phyloP scores from a whole-genome alignment of 2,888 invertebrate genomes.

The Harpalus rufipes region DNA sequence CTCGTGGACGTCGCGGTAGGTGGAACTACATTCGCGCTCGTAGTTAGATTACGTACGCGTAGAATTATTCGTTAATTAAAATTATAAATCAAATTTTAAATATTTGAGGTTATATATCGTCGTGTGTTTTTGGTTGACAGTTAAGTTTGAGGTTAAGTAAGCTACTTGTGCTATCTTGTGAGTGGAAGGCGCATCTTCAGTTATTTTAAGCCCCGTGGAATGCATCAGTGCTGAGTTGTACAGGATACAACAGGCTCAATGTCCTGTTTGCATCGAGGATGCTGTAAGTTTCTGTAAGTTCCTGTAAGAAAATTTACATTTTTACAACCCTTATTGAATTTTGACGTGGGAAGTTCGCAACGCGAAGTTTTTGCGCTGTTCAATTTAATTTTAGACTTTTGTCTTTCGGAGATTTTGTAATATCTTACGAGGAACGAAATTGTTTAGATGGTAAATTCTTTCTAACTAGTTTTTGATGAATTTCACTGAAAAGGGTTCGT shows the following conservation, averaged over 20 bases:
- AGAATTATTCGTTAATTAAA: neutral
- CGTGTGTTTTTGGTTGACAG: conserved; percentile 9
- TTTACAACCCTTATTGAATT: conserved; percentile 61
- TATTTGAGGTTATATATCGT: neutral
- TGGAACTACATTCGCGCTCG: neutral
- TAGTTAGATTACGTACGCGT: conserved; percentile 14
- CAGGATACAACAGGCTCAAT: conserved; percentile 54
- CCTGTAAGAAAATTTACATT: conserved; percentile 65
- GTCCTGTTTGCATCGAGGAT: conserved; percentile 64
- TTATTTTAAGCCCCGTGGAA: conserved; percentile 51
- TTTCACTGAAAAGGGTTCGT: conserved; percentile 21
- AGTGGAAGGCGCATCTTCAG: conserved; percentile 11
- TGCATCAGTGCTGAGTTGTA: conserved; percentile 51
- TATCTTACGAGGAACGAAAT: conserved; percentile 22
- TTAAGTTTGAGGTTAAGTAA: conserved; percentile 20
- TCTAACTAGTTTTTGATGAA: neutral
- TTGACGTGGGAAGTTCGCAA: conserved; percentile 20
- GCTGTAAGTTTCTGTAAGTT: conserved; percentile 67
- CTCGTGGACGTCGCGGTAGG: neutral
- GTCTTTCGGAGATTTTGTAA: conserved; percentile 27
- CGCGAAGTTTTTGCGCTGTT: conserved; percentile 42
- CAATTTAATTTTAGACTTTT: conserved; percentile 43
- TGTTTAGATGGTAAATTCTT: conserved; percentile 17
- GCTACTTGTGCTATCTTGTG: neutral
- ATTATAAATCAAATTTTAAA: neutral